Evolutionary conservation across 1,140 invertebrate species (phyloP).

Genomic region (Bombus soroeensis): DNA sequence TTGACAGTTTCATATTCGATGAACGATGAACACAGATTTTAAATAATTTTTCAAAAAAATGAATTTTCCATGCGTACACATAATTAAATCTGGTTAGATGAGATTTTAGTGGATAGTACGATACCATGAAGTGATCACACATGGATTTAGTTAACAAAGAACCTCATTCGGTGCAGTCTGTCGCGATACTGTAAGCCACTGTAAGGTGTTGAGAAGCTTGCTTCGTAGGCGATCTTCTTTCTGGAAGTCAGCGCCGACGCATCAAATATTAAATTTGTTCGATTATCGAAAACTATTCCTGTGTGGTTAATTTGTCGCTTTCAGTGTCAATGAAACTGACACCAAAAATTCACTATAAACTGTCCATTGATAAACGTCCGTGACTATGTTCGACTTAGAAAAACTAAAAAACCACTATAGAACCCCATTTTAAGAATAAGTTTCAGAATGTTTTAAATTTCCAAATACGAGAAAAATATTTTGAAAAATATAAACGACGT

Average conservation of each 20-base stretch:
- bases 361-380: neutral
- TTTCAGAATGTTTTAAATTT: neutral
- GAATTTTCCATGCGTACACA: neutral
- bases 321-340: neutral
- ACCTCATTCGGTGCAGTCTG: conserved; percentile 56
- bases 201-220: conserved; percentile 57
- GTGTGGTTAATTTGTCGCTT: too few relatives aligned
- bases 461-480: neutral
- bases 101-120: neutral
- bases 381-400: neutral
- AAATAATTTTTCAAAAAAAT: neutral
- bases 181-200: conserved; percentile 66
- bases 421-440: neutral
- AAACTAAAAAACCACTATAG: neutral
- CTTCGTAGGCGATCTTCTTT: conserved; percentile 58
- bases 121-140: neutral
- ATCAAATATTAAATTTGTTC: conserved; percentile 56
- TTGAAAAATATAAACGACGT: neutral
- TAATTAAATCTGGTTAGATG: neutral
- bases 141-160: conserved; percentile 46
- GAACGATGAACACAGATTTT: neutral
- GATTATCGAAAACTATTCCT: neutral
- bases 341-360: neutral
- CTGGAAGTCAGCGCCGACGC: conserved; percentile 66
- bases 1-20: neutral